Percentiles rank a stretch among this genome's conserved stretches.
Evolutionary conservation across 2,888 invertebrate species (phyloP).

Genomic region (Ectemnius continuus): DNA sequence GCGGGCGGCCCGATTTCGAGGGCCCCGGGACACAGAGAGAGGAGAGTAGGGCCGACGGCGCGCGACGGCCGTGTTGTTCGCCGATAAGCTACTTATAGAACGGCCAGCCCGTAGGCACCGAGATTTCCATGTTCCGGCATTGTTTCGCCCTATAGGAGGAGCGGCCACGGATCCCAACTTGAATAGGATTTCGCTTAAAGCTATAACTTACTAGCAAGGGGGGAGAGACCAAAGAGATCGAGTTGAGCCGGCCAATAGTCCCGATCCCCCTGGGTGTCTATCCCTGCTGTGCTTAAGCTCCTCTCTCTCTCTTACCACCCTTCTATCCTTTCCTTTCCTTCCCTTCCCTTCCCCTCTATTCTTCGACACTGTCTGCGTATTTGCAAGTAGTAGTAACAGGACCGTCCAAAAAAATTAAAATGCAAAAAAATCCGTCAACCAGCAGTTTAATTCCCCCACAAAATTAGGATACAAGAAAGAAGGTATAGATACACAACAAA

Average conservation of each 20-base stretch:
- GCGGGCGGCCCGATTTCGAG: no score
- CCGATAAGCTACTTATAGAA: conserved; percentile 40
- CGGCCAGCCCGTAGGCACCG: conserved; percentile 20
- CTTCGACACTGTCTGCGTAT: no score
- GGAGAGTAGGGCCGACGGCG: no score
- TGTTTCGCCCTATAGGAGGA: conserved; percentile 38
- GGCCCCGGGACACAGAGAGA: no score
- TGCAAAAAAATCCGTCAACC: no score
- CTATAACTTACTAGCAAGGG: conserved; percentile 16
- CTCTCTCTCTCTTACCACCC: not conserved
- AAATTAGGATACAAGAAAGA: no score
- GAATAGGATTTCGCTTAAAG: conserved; percentile 37
- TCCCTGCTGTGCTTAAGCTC: conserved; percentile 31
- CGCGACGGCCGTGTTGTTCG: conserved; percentile 1
- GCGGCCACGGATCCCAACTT: conserved; percentile 10
- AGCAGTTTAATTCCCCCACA: no score
- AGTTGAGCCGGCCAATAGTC: conserved; percentile 13
- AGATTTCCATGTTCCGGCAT: conserved; percentile 38
- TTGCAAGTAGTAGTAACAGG: no score
- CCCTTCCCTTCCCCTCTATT: not conserved
- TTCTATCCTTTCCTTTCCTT: conserved; percentile 1
- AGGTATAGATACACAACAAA: no score
- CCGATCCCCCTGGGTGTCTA: conserved; percentile 17
- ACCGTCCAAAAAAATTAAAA: no score
- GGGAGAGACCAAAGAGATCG: conserved; percentile 1